Percentiles rank a stretch among this genome's conserved stretches.
Evolutionary conservation across 2,888 invertebrate genomes (phyloP).

Genomic region (Tuberolachnus salignus): DNA sequence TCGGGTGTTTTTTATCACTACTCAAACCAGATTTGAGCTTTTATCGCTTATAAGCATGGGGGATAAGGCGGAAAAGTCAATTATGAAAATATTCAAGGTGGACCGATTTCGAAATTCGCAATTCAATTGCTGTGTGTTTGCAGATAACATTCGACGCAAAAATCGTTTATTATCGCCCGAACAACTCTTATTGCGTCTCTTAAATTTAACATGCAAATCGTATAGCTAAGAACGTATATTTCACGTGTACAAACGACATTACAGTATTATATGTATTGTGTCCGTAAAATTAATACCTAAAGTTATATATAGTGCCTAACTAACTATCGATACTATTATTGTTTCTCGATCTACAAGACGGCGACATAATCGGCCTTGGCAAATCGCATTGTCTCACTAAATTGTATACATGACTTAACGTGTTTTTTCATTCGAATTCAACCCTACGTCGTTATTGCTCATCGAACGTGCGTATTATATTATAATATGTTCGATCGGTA

Average conservation of each 20-base stretch:
- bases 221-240: not conserved
- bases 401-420: conserved; percentile 29
- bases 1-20: no score
- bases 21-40: no score
- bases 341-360: conserved; percentile 21
- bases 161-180: no score
- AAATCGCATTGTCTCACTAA: conserved; percentile 35
- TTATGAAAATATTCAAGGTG: no score
- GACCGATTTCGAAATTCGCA: no score
- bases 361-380: conserved; percentile 44
- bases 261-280: not conserved
- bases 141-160: no score
- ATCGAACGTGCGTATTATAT: not conserved
- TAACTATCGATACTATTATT: conserved; percentile 26
- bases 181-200: no score
- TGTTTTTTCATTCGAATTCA: conserved; percentile 38
- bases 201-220: no score
- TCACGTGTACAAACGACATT: not conserved
- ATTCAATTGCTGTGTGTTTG: no score
- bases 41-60: no score
- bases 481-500: no score
- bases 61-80: no score
- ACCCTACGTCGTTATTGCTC: conserved; percentile 2
- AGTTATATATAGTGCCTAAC: conserved; percentile 6
- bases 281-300: conserved; percentile 14